phyloP scores from a whole-genome alignment of 2,888 invertebrate genomes.

The Calameuta pallipes region DNA sequence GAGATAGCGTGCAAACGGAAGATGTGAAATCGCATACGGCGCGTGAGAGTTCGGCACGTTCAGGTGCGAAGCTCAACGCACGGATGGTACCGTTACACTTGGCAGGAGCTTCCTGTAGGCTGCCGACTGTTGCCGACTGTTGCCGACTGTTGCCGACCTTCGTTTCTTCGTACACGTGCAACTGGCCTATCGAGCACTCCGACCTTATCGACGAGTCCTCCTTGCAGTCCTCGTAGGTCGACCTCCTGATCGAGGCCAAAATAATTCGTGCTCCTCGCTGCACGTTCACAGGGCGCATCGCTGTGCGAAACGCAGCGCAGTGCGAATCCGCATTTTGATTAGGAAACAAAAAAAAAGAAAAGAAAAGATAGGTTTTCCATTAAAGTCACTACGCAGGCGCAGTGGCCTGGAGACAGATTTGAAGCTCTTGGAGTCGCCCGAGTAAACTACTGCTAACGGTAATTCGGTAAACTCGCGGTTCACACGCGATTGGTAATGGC shows the following conservation, averaged over 20 bases:
- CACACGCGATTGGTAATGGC: too few species aligned
- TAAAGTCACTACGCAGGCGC: too few species aligned
- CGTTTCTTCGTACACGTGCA: constrained; percentile 48
- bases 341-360: too few species aligned
- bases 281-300: too few species aligned
- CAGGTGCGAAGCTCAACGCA: constrained; percentile 38
- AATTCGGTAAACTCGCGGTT: not conserved
- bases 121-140: constrained; percentile 4
- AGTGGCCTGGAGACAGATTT: not conserved
- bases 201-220: not conserved
- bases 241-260: too few species aligned
- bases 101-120: constrained; percentile 54
- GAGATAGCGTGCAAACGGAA: not conserved
- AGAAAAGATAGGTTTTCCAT: too few species aligned
- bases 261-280: too few species aligned
- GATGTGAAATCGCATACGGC: constrained; percentile 40
- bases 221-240: too few species aligned
- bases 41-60: constrained; percentile 25
- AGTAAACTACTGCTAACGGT: not conserved
- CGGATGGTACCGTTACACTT: constrained; percentile 55
- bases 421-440: not conserved
- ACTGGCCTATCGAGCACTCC: constrained; percentile 10
- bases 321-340: too few species aligned
- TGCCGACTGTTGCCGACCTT: too few species aligned
- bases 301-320: too few species aligned